Base-by-base conservation (phyloP, 1,140 invertebrate species). In the Wasmannia auropunctata region DNA sequence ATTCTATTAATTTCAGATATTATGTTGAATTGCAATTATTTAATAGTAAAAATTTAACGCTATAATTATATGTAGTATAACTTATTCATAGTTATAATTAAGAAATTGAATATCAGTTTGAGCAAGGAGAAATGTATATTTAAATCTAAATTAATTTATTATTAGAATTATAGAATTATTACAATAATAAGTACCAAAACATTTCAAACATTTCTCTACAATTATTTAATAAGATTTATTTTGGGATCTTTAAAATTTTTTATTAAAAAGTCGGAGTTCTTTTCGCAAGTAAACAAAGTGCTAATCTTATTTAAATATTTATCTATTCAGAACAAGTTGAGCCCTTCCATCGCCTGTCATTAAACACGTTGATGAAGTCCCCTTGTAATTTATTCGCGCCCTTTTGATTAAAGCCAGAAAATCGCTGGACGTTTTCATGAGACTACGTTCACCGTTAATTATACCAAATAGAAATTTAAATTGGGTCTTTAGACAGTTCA, bases 301-400 rank as follows among this genome's bases (percentile, higher is more conserved):
- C 14, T 6, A 80, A 67, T 67, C 31, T 37, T 8, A 37, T 22
- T 43, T 34, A 16, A 67, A 25, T n/a, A 46, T 25, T 67, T 19
- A 7, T 51, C 16, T 90, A 87, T 88, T 86, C 86, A 90, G 91
- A 88, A 92, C 85, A 90, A 93, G 89, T 93, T 67, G 89, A 89
- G 83, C 87, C 86, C 83, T 88, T 92, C 87, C 84, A 91, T 91
- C 76, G 75, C 85, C 88, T 91, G 84, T 88, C 89, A 79, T 89
- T 90, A 90, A 89, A 88, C 63, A 83, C 79, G 90, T 91, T 92
- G 85, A 93, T 93, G 92, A 92, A 93, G 84, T 89, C 85, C 74
- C 77, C 65, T 67, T 62, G 79, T 90, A 91, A 90, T 89, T 89
- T 83, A 83, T 87, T 85, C 79, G 81, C 70, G 6, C 58, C 31